Percentiles rank a stretch among this genome's conserved stretches.
These are phyloP conservation scores for Drosophila histrio DNA, from an alignment of 2,888 invertebrate species.

Conservation along the genomic window DNA sequence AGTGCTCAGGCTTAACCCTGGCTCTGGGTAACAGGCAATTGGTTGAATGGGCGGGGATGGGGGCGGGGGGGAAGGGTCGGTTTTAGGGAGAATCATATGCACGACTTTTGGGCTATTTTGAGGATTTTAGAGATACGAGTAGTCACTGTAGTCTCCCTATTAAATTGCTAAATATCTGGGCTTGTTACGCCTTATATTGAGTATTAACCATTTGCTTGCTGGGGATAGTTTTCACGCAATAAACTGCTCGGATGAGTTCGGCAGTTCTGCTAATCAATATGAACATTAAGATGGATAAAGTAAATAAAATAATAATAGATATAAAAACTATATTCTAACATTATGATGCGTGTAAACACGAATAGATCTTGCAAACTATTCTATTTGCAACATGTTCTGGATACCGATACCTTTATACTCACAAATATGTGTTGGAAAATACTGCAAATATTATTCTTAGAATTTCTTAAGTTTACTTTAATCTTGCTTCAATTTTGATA, in stretches of 20 bases:
- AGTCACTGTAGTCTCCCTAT: conserved; percentile 1
- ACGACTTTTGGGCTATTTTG: conserved; percentile 14
- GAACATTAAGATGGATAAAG: not conserved
- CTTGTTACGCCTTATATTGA: not conserved
- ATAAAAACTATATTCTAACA: not conserved
- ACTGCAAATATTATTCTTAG: too few species aligned
- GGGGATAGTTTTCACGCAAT: conserved; percentile 38
- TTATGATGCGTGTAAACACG: not conserved
- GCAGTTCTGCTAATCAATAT: not conserved
- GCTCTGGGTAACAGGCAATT: conserved; percentile 12
- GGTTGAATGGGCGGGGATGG: not conserved
- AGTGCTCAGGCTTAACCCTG: conserved; percentile 62
- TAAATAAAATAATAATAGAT: not conserved
- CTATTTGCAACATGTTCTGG: not conserved
- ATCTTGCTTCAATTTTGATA: too few species aligned
- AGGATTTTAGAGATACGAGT: conserved; percentile 39
- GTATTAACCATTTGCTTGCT: conserved; percentile 1
- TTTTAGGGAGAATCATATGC: not conserved
- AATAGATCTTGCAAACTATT: not conserved
- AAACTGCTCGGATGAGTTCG: not conserved
- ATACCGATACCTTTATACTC: too few species aligned
- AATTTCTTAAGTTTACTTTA: too few species aligned
- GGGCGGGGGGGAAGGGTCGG: not conserved
- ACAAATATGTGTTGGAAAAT: too few species aligned
- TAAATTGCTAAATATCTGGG: conserved; percentile 1